A percentile compares a stretch with the other conserved stretches of the same genome.
Evolutionary conservation across 2,797 vertebrate species (phyloP).

Genomic region (Sternotherus odoratus): DNA sequence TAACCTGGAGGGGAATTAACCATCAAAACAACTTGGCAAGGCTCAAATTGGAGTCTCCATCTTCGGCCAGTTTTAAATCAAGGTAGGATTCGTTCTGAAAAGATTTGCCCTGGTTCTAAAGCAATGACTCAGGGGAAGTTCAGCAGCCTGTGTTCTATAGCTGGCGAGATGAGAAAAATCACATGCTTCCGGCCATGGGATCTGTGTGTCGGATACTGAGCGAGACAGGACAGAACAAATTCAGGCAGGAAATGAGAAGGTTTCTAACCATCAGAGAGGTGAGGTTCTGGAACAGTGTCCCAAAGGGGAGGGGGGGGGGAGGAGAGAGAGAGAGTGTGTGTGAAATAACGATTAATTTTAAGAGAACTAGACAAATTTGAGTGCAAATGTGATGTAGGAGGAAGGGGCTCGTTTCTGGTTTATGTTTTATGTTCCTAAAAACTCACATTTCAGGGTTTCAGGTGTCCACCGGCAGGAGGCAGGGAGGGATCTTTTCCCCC

Average conservation of each 20-base stretch:
- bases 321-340: no score
- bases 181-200: neutral
- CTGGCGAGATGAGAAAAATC: neutral
- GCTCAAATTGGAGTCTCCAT: neutral
- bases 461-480: neutral
- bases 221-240: neutral
- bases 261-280: neutral
- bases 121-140: neutral
- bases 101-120: neutral
- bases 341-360: neutral
- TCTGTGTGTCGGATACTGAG: neutral
- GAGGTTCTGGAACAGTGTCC: neutral
- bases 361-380: neutral
- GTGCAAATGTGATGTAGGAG: neutral
- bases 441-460: neutral
- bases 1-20: neutral
- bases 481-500: neutral
- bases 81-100: neutral
- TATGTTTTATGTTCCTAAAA: neutral
- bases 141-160: neutral
- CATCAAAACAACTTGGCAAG: neutral
- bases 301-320: no score
- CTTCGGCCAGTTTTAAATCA: neutral
- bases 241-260: neutral
- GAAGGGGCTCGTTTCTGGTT: neutral